Evolutionary conservation across 2,797 vertebrate species (phyloP), one percentile per base, ranked within the genome.

Genomic region (Pteronotus mesoamericanus): DNA sequence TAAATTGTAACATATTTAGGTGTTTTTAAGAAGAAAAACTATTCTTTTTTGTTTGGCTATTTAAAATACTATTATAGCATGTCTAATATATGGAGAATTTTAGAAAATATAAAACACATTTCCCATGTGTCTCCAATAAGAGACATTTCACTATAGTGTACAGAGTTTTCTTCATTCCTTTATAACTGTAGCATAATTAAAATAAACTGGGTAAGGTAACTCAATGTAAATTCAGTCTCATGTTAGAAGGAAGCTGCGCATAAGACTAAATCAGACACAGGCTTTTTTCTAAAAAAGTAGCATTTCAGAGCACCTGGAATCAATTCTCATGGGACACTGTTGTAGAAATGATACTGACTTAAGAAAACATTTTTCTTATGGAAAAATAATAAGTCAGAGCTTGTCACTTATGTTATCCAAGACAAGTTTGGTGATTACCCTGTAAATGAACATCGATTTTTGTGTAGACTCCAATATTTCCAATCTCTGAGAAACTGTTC

Each of bases 381-480:
- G 86, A 96, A 98, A 97, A 97, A 96, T 96, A 95, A 97, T 78
- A 97, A 97, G 95, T 95, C 89, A 94, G 90, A 98, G 84, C 53
- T 96, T 97, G 93, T 94, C 93, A 97, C 80, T 98, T 98, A 96
- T 16, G 48, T 95, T 98, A 97, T 97, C 88, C 86, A 97, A 97
- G 93, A 96, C 93, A 98, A 96, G 95, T 98, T 97, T 98, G 93
- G 97, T 97, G 90, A 98, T 98, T 98, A 98, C 98, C 85, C 97
- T 97, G 94, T 97, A 98, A 98, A 98, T 98, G 78, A 98, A 94
- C 93, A 98, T 97, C 37, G 97, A 98, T 98, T 98, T 98, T 95
- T 97, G 93, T 96, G 94, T 94, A 96, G 95, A 97, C 90, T 53
- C 87, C 95, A 98, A 93, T 98, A 98, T 97, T 98, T 98, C 97